Base-by-base conservation (phyloP, 2,797 vertebrate species). In the Sebastes goodei region DNA sequence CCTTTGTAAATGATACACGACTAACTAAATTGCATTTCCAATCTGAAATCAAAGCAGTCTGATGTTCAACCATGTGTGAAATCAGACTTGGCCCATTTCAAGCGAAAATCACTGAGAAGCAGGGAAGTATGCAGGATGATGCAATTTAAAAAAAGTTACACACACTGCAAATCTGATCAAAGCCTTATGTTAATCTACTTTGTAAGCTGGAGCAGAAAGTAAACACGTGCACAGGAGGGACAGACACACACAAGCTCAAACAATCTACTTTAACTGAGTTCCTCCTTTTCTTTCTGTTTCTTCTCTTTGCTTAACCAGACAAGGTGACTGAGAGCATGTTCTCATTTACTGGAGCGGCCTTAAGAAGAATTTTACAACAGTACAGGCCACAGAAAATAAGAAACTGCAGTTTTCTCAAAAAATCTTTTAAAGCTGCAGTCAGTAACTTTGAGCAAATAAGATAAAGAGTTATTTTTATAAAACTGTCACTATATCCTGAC, bases 161-260 rank as follows among this genome's bases (percentile, higher is more conserved):
- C 81, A 71, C 63, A 49, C 68, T 81, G 67, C 66, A 86, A 80
- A 91, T 87, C 77, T 86, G 88, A 93, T 92, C 86, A 93, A 89
- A 90, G 89, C 76, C 27, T 74, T 71, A 53, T 75, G 81, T 33
- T 91, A 89, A 89, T 88, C 63, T 81, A 59, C 66, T 86, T 75
- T 81, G 66, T 81, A 76, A 74, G 46, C 30, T 21, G 12, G 35
- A 76, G 74, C 76, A 61, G 46, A 70, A 76, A 82, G 67, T 78
- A 84, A 91, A 89, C 68, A 88, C 3, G 7, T 32, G 60, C 46
- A 83, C 62, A 33, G 56, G 49, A 59, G 49, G 59, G 72, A 67
- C n/a, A 29, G 29, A 71, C 68, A 20, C 7, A 73, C 30, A 75
- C 57, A 71, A 56, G 20, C 25, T 30, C 23, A 21, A 68, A 76